Conservation (phyloP, 2,797 vertebrate species). For the Cossypha niveicapilla region DNA sequence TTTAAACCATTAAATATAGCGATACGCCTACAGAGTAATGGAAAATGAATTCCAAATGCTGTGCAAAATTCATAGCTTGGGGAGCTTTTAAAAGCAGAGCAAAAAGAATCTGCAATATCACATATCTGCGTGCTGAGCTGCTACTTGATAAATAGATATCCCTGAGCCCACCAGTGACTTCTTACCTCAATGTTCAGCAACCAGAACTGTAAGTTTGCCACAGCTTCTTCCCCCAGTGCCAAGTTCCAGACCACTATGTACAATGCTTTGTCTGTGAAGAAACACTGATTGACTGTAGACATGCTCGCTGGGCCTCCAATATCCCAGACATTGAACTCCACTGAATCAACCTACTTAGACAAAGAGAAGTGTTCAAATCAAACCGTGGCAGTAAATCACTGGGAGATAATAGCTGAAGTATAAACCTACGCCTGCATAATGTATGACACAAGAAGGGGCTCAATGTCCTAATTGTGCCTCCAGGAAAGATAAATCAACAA, state of each 20-base stretch:
- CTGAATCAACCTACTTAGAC: slow-evolving; percentile 85
- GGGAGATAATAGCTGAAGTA: slow-evolving; percentile 5
- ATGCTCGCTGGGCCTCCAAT: slow-evolving; percentile 90
- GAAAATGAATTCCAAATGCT: slow-evolving; percentile 42
- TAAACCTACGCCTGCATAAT: slow-evolving; percentile 15
- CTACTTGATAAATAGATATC: not conserved
- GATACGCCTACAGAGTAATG: not conserved
- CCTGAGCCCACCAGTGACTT: not conserved
- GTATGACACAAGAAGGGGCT: not conserved
- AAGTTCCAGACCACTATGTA: slow-evolving; percentile 98
- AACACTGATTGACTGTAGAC: slow-evolving; percentile 97
- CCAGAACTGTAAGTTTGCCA: slow-evolving; percentile 94
- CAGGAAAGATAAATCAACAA: slow-evolving; percentile 60
- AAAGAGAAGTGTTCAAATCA: slow-evolving; percentile 66
- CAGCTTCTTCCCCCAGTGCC: slow-evolving; percentile 93
- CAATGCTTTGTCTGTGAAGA: slow-evolving; percentile 96
- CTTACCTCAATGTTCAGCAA: slow-evolving; percentile 95
- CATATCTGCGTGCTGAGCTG: not conserved
- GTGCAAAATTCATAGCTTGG: slow-evolving; percentile 34
- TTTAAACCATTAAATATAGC: slow-evolving; percentile 50
- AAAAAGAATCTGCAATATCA: not conserved
- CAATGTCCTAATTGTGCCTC: not conserved
- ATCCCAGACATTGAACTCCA: slow-evolving; percentile 94
- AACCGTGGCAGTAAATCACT: slow-evolving; percentile 11
- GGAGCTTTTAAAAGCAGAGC: not conserved